These are phyloP conservation scores for Agrotis segetum DNA, from an alignment of 2,888 invertebrate genomes.

Conservation along the genomic window DNA sequence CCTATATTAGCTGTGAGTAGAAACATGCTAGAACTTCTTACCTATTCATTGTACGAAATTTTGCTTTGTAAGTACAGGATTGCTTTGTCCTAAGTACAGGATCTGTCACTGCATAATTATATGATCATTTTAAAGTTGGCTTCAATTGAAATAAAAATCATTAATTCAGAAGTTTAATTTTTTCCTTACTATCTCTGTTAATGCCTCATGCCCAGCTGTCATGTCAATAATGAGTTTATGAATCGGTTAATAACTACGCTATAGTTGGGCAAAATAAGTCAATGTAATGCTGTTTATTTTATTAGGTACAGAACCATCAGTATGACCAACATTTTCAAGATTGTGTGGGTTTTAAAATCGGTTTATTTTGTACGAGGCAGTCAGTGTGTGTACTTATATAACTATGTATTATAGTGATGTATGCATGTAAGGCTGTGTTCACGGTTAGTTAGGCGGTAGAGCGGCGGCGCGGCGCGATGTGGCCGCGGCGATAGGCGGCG, in stretches of 20 bases:
- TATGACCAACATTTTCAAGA: conserved; percentile 25
- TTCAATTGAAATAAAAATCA: background rate
- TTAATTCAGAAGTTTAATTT: background rate
- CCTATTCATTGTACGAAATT: conserved; percentile 19
- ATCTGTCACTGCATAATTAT: background rate
- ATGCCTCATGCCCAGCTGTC: background rate
- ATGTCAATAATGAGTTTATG: conserved; percentile 1
- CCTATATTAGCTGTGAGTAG: conserved; percentile 27
- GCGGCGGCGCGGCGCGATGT: conserved; percentile 61
- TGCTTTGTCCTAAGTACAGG: no score
- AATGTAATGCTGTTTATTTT: conserved; percentile 2
- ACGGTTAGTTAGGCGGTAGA: conserved; percentile 68
- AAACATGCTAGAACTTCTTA: conserved; percentile 1
- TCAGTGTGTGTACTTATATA: conserved; percentile 21
- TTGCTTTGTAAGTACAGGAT: no score
- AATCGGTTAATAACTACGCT: conserved; percentile 7
- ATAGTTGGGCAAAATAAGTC: conserved; percentile 14
- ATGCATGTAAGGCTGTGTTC: conserved; percentile 64
- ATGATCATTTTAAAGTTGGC: background rate
- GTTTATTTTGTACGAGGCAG: conserved; percentile 15
- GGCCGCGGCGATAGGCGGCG: conserved; percentile 75
- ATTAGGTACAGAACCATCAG: conserved; percentile 6
- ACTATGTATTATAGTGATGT: conserved; percentile 35
- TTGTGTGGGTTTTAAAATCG: conserved; percentile 27
- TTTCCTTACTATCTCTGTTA: background rate